Base-by-base conservation (phyloP, 2,888 invertebrate genomes). In the Thecocarcelia acutangulata region DNA sequence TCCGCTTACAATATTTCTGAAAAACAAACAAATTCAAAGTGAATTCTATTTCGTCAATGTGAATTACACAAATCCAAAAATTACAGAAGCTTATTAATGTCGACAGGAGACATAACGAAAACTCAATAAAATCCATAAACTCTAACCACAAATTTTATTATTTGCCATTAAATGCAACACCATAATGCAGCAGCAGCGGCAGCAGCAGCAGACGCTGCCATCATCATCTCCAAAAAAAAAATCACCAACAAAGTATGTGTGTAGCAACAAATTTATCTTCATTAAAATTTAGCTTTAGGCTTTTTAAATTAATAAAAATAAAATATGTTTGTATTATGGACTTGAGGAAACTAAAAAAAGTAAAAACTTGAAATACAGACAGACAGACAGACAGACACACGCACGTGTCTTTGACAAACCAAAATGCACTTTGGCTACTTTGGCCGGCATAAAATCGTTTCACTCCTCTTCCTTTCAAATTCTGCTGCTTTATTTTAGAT, bases 211-310 rank as follows among this genome's bases (percentile, higher is more conserved):
- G n/a, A 1, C 40, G 40, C 8, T 24, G 6, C 9, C 33, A 68
- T n/a, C 54, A 68, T 44, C 15, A 37, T 33, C 19, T 15, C 13
- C 24, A n/a, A 13, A 52, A 19, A n/a, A 13, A 52, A 19, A 33
- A n/a, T 11, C 42, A 42, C n/a, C 24, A 19, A 0, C 19, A 40
- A 19, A 58, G 3, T 33, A 8, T 33, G 19, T 33, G 33, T 33
- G 19, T 24, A 69, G 11, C 24, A 28, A 28, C n/a, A 59, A 61
- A 50, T 40, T 59, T 33, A 42, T 72, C n/a, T 42, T 72, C 61
- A 77, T 69, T 77, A 70, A 70, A 40, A 63, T 76, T 54, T 69
- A 44, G 59, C 61, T 28, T 24, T 3, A 52, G 69, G 61, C 69
- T 58, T 63, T 9, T 48, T 54, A 40, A 69, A 56, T 63, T 63